phyloP scores from a whole-genome alignment of 2,888 invertebrate genomes.

The Pycnomerus fuliginosus region DNA sequence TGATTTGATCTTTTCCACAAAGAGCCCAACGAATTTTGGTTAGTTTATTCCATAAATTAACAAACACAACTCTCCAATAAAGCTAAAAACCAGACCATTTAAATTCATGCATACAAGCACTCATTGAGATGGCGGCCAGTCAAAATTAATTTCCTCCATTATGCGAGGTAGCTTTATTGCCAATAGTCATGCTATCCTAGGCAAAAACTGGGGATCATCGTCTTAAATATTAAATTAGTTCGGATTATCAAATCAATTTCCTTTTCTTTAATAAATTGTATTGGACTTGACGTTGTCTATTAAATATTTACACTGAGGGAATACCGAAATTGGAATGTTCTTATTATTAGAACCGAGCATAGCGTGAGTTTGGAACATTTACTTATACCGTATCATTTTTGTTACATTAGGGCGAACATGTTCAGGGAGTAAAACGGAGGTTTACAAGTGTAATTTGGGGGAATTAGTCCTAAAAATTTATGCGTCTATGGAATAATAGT shows the following conservation, averaged over 20 bases:
- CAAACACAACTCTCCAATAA: neutral
- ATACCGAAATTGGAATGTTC: no score
- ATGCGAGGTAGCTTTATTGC: slow-evolving; percentile 16
- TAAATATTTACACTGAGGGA: no score
- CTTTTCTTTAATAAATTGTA: slow-evolving; percentile 12
- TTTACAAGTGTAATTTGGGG: slow-evolving; percentile 19
- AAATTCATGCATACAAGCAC: slow-evolving; percentile 3
- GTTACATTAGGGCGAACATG: slow-evolving; percentile 20
- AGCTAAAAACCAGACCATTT: neutral
- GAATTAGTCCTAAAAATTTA: slow-evolving; percentile 15
- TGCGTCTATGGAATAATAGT: slow-evolving; percentile 9
- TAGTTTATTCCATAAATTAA: no score
- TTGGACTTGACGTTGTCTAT: slow-evolving; percentile 9
- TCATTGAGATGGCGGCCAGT: neutral
- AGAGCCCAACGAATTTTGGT: no score
- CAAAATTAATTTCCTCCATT: slow-evolving; percentile 21
- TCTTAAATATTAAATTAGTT: slow-evolving; percentile 16
- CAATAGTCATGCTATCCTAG: slow-evolving; percentile 20
- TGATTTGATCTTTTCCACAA: no score
- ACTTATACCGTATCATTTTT: slow-evolving; percentile 20
- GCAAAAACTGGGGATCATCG: slow-evolving; percentile 15
- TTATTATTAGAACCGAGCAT: slow-evolving; percentile 14
- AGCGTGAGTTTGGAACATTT: slow-evolving; percentile 21
- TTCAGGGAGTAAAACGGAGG: slow-evolving; percentile 9
- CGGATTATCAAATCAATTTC: slow-evolving; percentile 9